These are phyloP conservation scores for Eptesicus fuscus DNA, from an alignment of 2,113 vertebrate species.

Conservation along the genomic window DNA sequence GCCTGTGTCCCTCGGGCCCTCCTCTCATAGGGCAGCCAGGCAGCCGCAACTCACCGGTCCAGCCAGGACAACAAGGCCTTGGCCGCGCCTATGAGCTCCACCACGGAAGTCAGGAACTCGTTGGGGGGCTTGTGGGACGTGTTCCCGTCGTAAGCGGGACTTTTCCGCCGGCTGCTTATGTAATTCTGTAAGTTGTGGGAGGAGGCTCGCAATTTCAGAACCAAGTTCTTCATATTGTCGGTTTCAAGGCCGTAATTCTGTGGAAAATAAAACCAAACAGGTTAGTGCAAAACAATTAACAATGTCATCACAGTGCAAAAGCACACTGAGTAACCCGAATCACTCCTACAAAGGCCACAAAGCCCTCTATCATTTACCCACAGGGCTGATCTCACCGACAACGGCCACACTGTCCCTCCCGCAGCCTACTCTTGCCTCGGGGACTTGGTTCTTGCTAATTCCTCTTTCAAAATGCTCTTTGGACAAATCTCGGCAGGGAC, in stretches of 20 bases:
- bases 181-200: slow-evolving; percentile 92
- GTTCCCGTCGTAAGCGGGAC: slow-evolving; percentile 86
- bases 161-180: slow-evolving; percentile 89
- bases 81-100: slow-evolving; percentile 95
- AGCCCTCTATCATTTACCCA: background rate
- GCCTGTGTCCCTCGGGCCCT: background rate
- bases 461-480: background rate
- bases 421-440: background rate
- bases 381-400: background rate
- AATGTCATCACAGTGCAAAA: background rate
- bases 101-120: slow-evolving; percentile 96
- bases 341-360: background rate
- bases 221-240: slow-evolving; percentile 94
- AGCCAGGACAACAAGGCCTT: slow-evolving; percentile 96
- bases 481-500: background rate
- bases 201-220: slow-evolving; percentile 90
- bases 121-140: slow-evolving; percentile 92
- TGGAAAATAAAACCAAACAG: slow-evolving; percentile 37
- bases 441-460: background rate
- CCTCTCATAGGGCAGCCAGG: fast-evolving
- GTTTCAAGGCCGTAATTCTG: slow-evolving; percentile 99
- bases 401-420: background rate
- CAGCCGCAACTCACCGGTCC: slow-evolving; percentile 85
- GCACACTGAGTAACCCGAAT: background rate
- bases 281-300: background rate